Evolutionary conservation across 2,113 vertebrate species (phyloP).

Genomic region (Balaeniceps rex): DNA sequence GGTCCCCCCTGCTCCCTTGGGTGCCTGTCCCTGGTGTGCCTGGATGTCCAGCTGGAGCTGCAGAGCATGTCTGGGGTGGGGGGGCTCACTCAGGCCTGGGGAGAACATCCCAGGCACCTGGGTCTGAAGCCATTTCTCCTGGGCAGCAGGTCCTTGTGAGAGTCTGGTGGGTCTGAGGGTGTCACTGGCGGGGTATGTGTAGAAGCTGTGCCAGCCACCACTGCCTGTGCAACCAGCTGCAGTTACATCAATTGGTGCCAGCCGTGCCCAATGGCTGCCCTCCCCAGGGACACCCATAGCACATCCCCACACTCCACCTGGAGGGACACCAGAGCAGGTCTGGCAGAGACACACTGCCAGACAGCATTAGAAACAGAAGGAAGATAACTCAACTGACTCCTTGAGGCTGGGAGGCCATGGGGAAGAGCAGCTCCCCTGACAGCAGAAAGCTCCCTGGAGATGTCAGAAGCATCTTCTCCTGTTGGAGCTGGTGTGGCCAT

Average conservation of each 20-base stretch:
- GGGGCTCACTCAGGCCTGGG: not conserved
- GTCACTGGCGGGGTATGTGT: accelerated
- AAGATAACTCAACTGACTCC: not conserved
- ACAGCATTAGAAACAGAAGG: not conserved
- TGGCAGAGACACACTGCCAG: not conserved
- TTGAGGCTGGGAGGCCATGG: not conserved
- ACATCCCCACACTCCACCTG: not conserved
- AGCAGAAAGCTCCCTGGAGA: not conserved
- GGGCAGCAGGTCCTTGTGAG: not conserved
- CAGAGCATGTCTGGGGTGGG: not conserved
- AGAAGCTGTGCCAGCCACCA: not conserved
- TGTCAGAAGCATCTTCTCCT: not conserved
- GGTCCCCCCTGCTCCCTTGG: not conserved
- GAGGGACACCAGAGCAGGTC: not conserved
- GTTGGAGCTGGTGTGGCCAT: not conserved
- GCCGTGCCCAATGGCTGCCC: not conserved
- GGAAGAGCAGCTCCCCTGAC: not conserved
- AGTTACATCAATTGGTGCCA: not conserved
- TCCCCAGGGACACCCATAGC: not conserved
- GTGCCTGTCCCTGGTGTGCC: not conserved
- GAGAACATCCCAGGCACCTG: not conserved
- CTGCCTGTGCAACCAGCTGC: not conserved
- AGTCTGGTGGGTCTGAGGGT: not conserved
- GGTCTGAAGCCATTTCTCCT: not conserved
- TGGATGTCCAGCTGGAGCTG: not conserved